Evolutionary conservation across 2,888 invertebrate genomes (phyloP), one percentile per base, ranked within the genome.

Genomic region (Chironomus tentans): DNA sequence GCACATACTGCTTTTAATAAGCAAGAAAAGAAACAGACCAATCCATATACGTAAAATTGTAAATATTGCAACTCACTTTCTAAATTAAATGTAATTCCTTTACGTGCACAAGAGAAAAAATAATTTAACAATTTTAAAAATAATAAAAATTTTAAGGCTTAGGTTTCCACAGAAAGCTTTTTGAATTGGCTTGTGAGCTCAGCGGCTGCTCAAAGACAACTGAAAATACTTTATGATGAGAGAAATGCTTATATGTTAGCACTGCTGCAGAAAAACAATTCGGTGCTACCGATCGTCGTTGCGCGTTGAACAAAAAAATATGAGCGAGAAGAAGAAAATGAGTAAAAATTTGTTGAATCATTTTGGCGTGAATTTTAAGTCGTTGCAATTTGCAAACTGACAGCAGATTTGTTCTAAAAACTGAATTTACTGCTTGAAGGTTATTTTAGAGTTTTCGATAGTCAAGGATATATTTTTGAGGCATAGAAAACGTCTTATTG

Each of bases 141-240:
- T 28, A 28, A 28, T 28, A 28, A 28, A 28, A 28, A 28, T 28
- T 28, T 28, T 12, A 68, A 68, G 3, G 18, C 1, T 56, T 15
- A 56, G 18, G 56, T 56, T 65, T 56, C 15, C 22, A 65, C 38
- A 38, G 38, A 38, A 38, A 38, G 38, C 18, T 47, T 56, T 13
- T 71, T 74, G 74, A 74, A 74, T 74, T 68, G 68, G 72, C 72
- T 72, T 72, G 28, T 13, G 72, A 72, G 72, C 72, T 72, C 72
- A 46, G 21, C 18, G 38, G 62, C 28, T 72, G 74, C 68, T 74
- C 68, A 74, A 74, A 65, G 68, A 74, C 74, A 74, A 74, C 74
- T 74, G 68, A 74, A 74, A 68, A 65, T 18, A 47, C 15, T 65
- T 68, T 28, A 47, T 15, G n/a, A 68, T 21, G 68, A 68, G 68